A percentile compares a stretch with the other conserved stretches of the same genome.
Evolutionary conservation across 2,113 vertebrate species (phyloP).

Genomic region (Malurus elegans): DNA sequence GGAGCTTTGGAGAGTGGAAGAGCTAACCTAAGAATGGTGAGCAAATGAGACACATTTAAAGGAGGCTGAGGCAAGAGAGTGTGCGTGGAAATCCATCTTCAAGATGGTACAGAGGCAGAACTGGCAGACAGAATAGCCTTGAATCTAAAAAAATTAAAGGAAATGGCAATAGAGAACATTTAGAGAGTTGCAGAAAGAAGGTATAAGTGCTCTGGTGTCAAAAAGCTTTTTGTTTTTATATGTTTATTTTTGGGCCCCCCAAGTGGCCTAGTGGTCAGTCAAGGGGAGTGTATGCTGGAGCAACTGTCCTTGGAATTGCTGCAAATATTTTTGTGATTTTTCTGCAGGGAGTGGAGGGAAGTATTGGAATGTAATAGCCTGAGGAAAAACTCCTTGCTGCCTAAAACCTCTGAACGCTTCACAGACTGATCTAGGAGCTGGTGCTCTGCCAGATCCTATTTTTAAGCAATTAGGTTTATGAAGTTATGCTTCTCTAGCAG

Average conservation of each 20-base stretch:
- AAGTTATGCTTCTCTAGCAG: not conserved
- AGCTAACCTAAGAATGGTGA: not conserved
- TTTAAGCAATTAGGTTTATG: constrained; percentile 25
- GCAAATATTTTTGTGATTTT: not conserved
- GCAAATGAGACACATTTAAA: not conserved
- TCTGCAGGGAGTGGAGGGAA: not conserved
- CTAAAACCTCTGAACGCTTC: constrained; percentile 22
- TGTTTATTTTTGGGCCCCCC: not conserved
- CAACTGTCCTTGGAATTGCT: not conserved
- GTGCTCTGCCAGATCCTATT: constrained; percentile 28
- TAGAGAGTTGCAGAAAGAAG: not conserved
- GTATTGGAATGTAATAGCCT: not conserved
- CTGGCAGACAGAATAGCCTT: not conserved
- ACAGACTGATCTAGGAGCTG: constrained; percentile 6
- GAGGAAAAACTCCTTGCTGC: not conserved
- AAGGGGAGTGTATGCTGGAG: not conserved
- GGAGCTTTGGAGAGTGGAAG: not conserved
- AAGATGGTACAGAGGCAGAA: not conserved
- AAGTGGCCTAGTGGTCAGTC: not conserved
- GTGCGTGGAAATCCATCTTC: not conserved
- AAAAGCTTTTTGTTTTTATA: not conserved
- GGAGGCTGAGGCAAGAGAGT: not conserved
- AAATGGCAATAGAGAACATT: not conserved
- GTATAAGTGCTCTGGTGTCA: not conserved
- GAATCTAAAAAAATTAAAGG: not conserved